Conservation (phyloP, 2,113 vertebrate genomes). For the Serilophus lunatus region DNA sequence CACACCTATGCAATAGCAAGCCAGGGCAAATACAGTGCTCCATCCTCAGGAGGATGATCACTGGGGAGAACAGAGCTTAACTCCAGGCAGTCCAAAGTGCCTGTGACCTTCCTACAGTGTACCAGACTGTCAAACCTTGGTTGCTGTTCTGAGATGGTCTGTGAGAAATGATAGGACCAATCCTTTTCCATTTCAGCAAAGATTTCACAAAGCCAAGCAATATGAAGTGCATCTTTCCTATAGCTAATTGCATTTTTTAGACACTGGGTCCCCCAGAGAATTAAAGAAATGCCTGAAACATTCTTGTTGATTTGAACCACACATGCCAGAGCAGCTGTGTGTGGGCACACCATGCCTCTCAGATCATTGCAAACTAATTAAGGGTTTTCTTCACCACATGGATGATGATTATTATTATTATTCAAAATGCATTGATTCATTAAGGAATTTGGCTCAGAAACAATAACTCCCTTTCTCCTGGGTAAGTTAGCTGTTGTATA, state of each 20-base stretch:
- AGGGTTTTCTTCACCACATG: neutral
- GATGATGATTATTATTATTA: conserved; percentile 30
- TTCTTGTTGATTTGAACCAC: neutral
- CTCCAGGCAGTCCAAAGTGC: neutral
- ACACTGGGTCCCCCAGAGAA: neutral
- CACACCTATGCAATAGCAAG: rapidly evolving
- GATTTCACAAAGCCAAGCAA: neutral
- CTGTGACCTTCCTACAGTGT: neutral
- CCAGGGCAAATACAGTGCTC: neutral
- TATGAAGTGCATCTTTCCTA: neutral
- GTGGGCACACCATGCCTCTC: neutral
- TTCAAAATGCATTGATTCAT: conserved; percentile 2
- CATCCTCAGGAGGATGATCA: neutral
- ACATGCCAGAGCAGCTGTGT: neutral
- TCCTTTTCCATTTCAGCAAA: neutral
- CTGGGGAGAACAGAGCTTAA: neutral
- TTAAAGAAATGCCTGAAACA: neutral
- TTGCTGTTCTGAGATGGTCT: neutral
- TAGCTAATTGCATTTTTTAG: neutral
- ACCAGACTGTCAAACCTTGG: neutral
- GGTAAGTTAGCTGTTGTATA: neutral
- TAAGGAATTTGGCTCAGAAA: neutral
- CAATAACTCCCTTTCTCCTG: neutral
- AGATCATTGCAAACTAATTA: neutral
- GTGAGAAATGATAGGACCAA: neutral